A percentile compares a stretch with the other conserved stretches of the same genome.
phyloP scores from a whole-genome alignment of 2,888 invertebrate genomes.

The Antheraea assamensis region DNA sequence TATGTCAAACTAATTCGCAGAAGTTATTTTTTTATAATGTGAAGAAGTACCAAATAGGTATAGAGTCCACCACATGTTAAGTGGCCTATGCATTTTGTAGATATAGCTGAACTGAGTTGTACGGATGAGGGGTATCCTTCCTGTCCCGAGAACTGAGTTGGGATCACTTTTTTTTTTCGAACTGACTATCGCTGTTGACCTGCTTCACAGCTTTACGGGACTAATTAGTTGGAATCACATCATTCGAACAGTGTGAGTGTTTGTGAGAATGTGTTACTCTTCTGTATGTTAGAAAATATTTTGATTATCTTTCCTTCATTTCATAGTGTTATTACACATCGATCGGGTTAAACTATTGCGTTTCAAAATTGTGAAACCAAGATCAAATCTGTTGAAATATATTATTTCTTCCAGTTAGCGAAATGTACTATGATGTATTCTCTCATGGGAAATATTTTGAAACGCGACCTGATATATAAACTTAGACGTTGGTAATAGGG shows the following conservation, averaged over 20 bases:
- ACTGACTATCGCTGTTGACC: too few relatives aligned
- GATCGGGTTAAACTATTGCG: neutral
- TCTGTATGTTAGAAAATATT: slow-evolving; percentile 10
- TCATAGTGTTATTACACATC: neutral
- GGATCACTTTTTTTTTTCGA: too few relatives aligned
- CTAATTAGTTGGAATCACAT: too few relatives aligned
- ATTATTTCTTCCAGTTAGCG: slow-evolving; percentile 35
- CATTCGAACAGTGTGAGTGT: too few relatives aligned
- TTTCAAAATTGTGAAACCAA: neutral
- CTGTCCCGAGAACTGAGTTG: too few relatives aligned
- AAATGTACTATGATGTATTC: slow-evolving; percentile 28
- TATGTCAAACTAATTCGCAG: slow-evolving; percentile 30
- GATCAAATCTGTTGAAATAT: slow-evolving; percentile 23
- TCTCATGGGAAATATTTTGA: slow-evolving; percentile 72
- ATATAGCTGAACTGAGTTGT: too few relatives aligned
- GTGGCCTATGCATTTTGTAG: too few relatives aligned
- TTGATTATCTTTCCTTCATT: slow-evolving; percentile 20
- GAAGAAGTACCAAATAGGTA: too few relatives aligned
- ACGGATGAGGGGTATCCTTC: too few relatives aligned
- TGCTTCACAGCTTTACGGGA: too few relatives aligned
- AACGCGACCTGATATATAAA: slow-evolving; percentile 62
- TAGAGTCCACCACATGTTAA: too few relatives aligned
- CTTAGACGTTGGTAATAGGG: slow-evolving; percentile 27
- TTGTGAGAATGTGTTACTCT: too few relatives aligned
- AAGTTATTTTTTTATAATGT: neutral